Base-by-base conservation (phyloP, 2,113 vertebrate species). In the Periophthalmodon schlosseri region DNA sequence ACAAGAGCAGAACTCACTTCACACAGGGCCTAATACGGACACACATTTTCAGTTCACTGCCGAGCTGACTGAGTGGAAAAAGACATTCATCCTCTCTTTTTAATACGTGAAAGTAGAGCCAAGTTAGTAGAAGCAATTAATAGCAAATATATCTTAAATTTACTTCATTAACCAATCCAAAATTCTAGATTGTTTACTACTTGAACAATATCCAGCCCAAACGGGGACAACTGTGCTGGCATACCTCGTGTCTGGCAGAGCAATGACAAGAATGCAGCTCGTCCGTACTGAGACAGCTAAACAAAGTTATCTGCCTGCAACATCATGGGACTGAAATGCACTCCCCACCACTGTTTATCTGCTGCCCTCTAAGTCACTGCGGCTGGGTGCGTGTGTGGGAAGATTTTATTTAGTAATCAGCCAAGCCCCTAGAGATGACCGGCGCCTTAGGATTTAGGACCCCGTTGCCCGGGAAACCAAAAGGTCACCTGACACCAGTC, bases 401-500 rank as follows among this genome's bases (percentile, higher is more conserved):
- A 86, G 73, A 84, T 86, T 89, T 87, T 84, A 89, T 87, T 85
- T 84, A 74, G 70, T 83, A 85, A 88, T 88, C 90, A 86, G 80
- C 80, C 80, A 72, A 82, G 77, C 68, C 73, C 70, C 81, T 79
- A 69, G 54, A 80, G 82, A 84, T 74, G 84, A 77, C 76, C 63
- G 57, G 84, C 76, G 69, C 73, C 82, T 76, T 58, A 61, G 82
- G 81, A 89, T 86, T 91, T 84, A 78, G 73, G 78, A 68, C 74
- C 80, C 63, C 2, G 78, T 88, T 84, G 76, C 87, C 57, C 5
- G 60, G 70, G 83, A 72, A 85, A 92, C 88, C 68, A 21, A 90
- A 90, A 87, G 82, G 86, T 86, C 88, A 87, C 79, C 82, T 84
- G 89, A 92, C 85, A 88, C 81, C 88, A 82, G 85, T 92, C 88